phyloP scores from a whole-genome alignment of 2,113 vertebrate species.

The Melanostigma gelatinosum region DNA sequence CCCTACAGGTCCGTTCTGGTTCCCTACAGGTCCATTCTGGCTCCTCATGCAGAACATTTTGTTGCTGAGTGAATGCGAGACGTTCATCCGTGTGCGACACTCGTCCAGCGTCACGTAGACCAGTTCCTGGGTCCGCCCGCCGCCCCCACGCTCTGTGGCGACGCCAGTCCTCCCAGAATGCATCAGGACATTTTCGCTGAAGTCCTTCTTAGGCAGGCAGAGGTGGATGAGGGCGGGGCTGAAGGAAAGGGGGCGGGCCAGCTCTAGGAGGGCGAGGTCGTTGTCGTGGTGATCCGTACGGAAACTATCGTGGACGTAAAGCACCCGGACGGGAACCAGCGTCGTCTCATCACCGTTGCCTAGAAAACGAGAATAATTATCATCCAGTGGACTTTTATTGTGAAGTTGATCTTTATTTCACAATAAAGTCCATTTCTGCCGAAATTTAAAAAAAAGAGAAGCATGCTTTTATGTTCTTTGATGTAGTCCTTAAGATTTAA shows the following conservation, averaged over 20 bases:
- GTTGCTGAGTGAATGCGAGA: conserved; percentile 83
- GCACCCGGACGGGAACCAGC: conserved; percentile 26
- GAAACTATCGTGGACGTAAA: conserved; percentile 81
- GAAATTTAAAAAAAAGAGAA: no score
- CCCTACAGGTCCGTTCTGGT: background rate
- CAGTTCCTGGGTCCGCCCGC: conserved; percentile 25
- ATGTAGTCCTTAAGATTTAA: no score
- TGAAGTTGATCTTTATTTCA: background rate
- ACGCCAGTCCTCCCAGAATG: conserved; percentile 71
- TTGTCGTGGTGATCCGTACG: conserved; percentile 71
- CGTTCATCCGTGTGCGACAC: conserved; percentile 80
- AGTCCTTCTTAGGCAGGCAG: conserved; percentile 89
- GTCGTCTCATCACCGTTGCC: conserved; percentile 21
- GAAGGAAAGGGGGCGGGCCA: conserved; percentile 75
- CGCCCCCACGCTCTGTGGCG: conserved; percentile 42
- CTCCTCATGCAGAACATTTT: conserved; percentile 88
- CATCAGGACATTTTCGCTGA: conserved; percentile 88
- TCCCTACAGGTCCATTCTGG: background rate
- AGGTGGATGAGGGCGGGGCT: conserved; percentile 76
- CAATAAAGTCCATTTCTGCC: background rate
- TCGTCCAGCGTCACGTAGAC: conserved; percentile 78
- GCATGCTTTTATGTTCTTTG: no score
- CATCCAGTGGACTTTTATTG: background rate
- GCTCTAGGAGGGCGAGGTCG: conserved; percentile 84
- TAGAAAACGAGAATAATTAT: conserved; percentile 12